Percentiles rank a stretch among this genome's conserved stretches.
These are phyloP conservation scores for Umimayanthus chanpuru DNA, from an alignment of 92 coral and sea anemone genomes.

Conservation along the genomic window DNA sequence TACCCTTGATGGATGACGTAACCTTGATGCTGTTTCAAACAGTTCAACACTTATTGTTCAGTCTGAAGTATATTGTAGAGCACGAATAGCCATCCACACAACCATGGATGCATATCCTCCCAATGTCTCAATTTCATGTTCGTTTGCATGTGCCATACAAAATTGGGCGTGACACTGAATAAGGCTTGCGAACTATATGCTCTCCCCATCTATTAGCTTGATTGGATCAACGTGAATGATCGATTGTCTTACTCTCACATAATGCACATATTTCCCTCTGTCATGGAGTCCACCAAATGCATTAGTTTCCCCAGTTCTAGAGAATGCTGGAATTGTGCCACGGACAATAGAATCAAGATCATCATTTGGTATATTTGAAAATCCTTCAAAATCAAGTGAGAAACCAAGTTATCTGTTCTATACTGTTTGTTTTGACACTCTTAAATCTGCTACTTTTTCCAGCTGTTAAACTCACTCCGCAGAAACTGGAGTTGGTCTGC, in stretches of 20 bases:
- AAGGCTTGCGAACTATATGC: neutral
- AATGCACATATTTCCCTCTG: slow-evolving; percentile 37
- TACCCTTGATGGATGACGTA: slow-evolving; percentile 57
- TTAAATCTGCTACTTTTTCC: too few species aligned
- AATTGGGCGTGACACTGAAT: too few species aligned
- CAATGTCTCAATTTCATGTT: too few species aligned
- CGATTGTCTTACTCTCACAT: slow-evolving; percentile 42
- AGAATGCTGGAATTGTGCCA: slow-evolving; percentile 8
- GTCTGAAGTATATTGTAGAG: slow-evolving; percentile 25
- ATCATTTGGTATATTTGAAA: too few species aligned
- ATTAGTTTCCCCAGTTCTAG: slow-evolving; percentile 38
- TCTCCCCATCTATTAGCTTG: slow-evolving; percentile 28
- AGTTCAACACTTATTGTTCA: slow-evolving; percentile 25
- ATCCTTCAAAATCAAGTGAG: too few species aligned
- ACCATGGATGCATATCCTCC: neutral
- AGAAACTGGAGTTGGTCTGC: too few species aligned
- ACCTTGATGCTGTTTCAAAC: neutral
- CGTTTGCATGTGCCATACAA: too few species aligned
- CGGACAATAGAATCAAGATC: too few species aligned
- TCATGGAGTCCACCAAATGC: slow-evolving; percentile 15
- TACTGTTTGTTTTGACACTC: too few species aligned
- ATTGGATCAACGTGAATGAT: slow-evolving; percentile 47
- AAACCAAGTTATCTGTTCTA: too few species aligned
- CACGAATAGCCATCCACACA: slow-evolving; percentile 39
- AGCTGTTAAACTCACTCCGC: too few species aligned